These are phyloP conservation scores for Alouatta palliata DNA, from an alignment of 2,113 vertebrate species.

Conservation along the genomic window DNA sequence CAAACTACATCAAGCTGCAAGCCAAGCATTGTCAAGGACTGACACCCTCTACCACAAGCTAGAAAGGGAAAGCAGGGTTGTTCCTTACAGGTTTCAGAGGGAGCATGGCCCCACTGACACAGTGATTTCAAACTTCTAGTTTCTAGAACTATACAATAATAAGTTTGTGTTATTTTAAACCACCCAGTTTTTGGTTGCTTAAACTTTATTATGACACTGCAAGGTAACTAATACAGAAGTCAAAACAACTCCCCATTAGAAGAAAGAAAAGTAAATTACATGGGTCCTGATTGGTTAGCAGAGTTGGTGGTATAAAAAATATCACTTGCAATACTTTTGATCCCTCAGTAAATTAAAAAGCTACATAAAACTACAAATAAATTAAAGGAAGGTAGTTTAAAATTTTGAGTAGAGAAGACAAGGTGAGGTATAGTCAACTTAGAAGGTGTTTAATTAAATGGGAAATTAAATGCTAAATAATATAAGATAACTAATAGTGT, in stretches of 20 bases:
- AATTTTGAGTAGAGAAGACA: background rate
- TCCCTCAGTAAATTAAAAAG: background rate
- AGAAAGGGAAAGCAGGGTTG: background rate
- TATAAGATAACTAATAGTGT: background rate
- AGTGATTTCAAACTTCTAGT: background rate
- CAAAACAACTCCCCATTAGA: background rate
- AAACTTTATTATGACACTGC: background rate
- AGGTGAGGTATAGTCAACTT: background rate
- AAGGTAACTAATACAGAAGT: background rate
- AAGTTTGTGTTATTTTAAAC: background rate
- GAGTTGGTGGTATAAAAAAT: background rate
- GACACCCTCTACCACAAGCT: too few relatives aligned
- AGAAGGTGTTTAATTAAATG: background rate
- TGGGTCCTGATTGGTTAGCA: background rate
- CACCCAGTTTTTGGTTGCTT: background rate
- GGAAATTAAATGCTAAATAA: background rate
- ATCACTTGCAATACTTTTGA: background rate
- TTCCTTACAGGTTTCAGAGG: background rate
- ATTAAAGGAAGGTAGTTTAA: background rate
- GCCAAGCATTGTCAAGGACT: too few relatives aligned
- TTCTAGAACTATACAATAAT: background rate
- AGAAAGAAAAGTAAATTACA: background rate
- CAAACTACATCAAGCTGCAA: background rate
- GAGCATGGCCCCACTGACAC: background rate
- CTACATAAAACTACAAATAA: background rate